These are phyloP conservation scores for Coecobrya sp. DNA, from an alignment of 2,888 invertebrate species.

Conservation along the genomic window DNA sequence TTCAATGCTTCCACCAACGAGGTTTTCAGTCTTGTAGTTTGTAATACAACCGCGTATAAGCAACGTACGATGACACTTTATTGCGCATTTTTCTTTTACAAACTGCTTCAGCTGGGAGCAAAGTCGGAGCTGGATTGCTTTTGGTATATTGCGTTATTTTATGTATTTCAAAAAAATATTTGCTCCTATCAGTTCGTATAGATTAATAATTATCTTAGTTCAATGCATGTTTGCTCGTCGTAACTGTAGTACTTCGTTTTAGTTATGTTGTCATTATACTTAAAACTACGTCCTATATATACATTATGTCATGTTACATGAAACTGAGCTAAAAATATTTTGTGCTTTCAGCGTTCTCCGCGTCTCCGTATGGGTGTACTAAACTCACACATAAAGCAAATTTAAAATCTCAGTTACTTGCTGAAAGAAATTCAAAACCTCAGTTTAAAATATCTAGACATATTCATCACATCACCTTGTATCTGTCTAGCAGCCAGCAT, in stretches of 20 bases:
- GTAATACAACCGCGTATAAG: not conserved
- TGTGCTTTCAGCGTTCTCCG: not conserved
- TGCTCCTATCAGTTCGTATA: conserved; percentile 29
- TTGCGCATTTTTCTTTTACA: conserved; percentile 29
- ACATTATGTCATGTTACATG: conserved; percentile 47
- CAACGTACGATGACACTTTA: conserved; percentile 32
- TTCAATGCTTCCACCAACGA: not conserved
- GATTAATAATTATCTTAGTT: conserved; percentile 42
- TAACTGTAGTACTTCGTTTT: conserved; percentile 35
- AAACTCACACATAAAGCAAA: not conserved
- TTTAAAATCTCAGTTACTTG: conserved; percentile 12
- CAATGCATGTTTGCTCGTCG: not conserved
- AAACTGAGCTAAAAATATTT: conserved; percentile 46
- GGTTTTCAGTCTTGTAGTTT: too few relatives aligned
- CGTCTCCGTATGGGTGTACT: not conserved
- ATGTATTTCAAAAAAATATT: conserved; percentile 4
- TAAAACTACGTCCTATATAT: conserved; percentile 41
- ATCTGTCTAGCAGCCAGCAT: conserved; percentile 57
- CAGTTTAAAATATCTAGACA: conserved; percentile 64
- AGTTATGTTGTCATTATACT: conserved; percentile 53
- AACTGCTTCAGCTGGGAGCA: not conserved
- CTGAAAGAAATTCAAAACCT: conserved; percentile 50
- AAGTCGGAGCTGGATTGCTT: not conserved
- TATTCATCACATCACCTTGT: conserved; percentile 72
- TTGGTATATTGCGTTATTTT: not conserved